Evolutionary conservation across 2,797 vertebrate genomes (phyloP).

Genomic region (Pangasius djambal): DNA sequence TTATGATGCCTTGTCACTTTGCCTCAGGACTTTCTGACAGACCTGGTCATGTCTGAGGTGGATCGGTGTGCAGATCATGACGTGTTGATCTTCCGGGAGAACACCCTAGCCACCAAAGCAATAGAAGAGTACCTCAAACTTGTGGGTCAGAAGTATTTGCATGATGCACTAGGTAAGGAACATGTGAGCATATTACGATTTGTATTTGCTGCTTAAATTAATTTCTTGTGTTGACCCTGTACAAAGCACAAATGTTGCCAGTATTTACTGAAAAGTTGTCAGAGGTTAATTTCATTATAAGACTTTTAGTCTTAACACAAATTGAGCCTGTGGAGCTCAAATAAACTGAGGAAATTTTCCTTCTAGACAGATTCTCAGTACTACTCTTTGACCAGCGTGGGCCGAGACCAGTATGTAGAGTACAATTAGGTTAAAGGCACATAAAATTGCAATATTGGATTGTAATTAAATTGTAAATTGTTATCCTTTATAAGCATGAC

Average conservation of each 20-base stretch:
- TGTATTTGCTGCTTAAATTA: background rate
- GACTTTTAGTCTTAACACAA: background rate
- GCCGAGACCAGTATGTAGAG: background rate
- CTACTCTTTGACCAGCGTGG: background rate
- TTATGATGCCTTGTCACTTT: background rate
- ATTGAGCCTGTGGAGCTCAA: background rate
- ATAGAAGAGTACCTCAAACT: slow-evolving; percentile 96
- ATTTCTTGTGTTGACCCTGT: background rate
- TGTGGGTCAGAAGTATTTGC: slow-evolving; percentile 95
- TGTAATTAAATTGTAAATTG: background rate
- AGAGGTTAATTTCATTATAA: background rate
- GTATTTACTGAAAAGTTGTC: background rate
- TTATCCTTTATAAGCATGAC: background rate
- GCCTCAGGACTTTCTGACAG: slow-evolving; percentile 91
- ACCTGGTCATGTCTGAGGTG: slow-evolving; percentile 96
- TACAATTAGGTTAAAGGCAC: background rate
- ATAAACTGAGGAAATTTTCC: background rate
- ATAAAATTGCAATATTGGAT: background rate
- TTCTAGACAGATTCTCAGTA: background rate
- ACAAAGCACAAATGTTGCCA: background rate
- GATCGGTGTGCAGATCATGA: slow-evolving; percentile 96
- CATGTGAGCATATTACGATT: background rate
- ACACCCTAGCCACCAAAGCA: slow-evolving; percentile 95
- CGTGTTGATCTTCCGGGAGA: slow-evolving; percentile 96
- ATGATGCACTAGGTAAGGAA: slow-evolving; percentile 90